These are phyloP conservation scores for Drosophila siamana DNA, from an alignment of 2,888 invertebrate species.

Conservation along the genomic window DNA sequence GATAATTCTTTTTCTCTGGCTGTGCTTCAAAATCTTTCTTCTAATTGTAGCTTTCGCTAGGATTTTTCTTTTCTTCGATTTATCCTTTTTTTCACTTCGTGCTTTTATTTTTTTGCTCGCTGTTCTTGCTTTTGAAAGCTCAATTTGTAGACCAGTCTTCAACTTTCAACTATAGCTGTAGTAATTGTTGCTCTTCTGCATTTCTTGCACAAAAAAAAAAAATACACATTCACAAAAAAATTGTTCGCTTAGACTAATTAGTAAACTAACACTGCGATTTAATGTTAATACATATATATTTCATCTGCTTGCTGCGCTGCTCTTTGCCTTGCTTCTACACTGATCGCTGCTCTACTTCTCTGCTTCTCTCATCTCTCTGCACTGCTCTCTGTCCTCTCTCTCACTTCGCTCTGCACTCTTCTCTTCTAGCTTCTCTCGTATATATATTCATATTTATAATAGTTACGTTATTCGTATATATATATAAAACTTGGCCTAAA, in stretches of 20 bases:
- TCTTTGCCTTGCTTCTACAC: neutral
- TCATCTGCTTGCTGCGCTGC: neutral
- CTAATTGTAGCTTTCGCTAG: neutral
- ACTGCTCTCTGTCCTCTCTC: neutral
- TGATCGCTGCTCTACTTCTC: neutral
- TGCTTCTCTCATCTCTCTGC: neutral
- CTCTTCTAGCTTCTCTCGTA: neutral
- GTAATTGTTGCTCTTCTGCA: neutral
- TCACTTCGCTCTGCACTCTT: neutral
- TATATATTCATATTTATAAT: conserved; percentile 27
- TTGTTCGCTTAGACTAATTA: conserved; percentile 57
- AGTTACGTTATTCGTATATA: conserved; percentile 32
- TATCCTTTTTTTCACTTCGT: no score
- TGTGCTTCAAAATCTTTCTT: no score
- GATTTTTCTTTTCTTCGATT: neutral
- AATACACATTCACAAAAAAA: conserved; percentile 48
- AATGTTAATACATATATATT: conserved; percentile 18
- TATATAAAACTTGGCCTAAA: conserved; percentile 80
- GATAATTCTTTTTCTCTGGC: no score
- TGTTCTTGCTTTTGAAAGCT: neutral
- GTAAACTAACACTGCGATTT: conserved; percentile 51
- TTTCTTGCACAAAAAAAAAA: conserved; percentile 10
- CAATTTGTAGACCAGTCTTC: conserved; percentile 29
- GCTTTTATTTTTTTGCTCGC: neutral
- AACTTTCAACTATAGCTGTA: neutral